These are phyloP conservation scores for Salminus brasiliensis DNA, from an alignment of 2,113 vertebrate genomes.

Conservation along the genomic window DNA sequence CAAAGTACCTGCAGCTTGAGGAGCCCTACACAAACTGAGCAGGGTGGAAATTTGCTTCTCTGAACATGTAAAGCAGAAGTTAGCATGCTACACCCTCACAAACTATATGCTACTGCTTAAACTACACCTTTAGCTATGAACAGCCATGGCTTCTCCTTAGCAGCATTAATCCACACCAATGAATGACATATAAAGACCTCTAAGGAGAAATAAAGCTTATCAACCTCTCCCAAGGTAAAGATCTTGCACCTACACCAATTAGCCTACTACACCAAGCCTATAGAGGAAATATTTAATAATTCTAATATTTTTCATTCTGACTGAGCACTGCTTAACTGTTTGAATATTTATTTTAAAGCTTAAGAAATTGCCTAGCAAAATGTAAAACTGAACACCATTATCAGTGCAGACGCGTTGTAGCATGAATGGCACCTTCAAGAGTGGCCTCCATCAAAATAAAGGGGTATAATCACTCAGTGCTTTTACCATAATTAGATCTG, in stretches of 20 bases:
- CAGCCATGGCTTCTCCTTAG: conserved; percentile 37
- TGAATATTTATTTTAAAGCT: too few species aligned
- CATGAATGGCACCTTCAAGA: background rate
- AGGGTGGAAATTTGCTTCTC: conserved; percentile 36
- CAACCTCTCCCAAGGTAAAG: too few species aligned
- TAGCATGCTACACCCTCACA: conserved; percentile 65
- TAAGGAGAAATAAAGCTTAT: too few species aligned
- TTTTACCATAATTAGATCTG: conserved; percentile 50
- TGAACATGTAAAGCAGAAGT: conserved; percentile 49
- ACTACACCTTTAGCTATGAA: conserved; percentile 52
- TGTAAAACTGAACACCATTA: background rate
- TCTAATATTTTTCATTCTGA: too few species aligned
- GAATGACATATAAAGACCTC: background rate
- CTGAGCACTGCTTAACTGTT: too few species aligned
- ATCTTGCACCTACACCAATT: too few species aligned
- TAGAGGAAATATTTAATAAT: too few species aligned
- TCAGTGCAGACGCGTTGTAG: background rate
- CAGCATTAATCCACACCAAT: conserved; percentile 27
- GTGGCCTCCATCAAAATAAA: background rate
- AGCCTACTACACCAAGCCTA: too few species aligned
- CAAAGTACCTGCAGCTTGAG: background rate
- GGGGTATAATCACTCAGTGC: conserved; percentile 21
- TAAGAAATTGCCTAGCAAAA: background rate
- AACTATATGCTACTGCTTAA: conserved; percentile 61
- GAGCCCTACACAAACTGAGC: conserved; percentile 52